A percentile compares a stretch with the other conserved stretches of the same genome.
Conservation (phyloP, 2,888 invertebrate species). For the Eupithecia insigniata region DNA sequence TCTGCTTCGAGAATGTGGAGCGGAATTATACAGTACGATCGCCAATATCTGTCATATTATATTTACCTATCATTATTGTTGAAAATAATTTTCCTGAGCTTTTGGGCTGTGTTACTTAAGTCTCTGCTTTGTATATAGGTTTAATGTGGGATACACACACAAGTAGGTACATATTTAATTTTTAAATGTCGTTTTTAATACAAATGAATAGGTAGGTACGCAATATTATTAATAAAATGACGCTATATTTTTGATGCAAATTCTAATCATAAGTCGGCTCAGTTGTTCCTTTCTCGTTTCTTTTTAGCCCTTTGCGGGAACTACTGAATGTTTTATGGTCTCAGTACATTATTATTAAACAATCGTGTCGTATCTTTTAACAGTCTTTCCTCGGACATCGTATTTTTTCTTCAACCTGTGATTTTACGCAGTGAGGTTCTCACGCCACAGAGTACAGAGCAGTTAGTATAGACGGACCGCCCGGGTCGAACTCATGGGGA, state of each 20-base stretch:
- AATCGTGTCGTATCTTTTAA: conserved; percentile 39
- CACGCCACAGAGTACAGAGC: conserved; percentile 48
- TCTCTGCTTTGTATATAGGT: not conserved
- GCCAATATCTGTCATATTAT: no score
- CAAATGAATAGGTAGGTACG: no score
- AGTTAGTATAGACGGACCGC: conserved; percentile 34
- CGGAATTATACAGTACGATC: not conserved
- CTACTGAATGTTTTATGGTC: not conserved
- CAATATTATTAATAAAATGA: no score
- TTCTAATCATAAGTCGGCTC: not conserved
- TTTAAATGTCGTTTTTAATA: not conserved
- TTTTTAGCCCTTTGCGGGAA: not conserved
- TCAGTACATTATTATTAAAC: not conserved
- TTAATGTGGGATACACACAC: not conserved
- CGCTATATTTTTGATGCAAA: not conserved
- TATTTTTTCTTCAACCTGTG: conserved; percentile 45
- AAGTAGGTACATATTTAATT: not conserved
- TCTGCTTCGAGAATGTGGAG: conserved; percentile 31
- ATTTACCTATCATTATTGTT: no score
- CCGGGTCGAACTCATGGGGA: conserved; percentile 18
- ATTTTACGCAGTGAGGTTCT: conserved; percentile 58
- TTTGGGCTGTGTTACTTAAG: not conserved
- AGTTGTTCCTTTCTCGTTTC: not conserved
- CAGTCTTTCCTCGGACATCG: conserved; percentile 29
- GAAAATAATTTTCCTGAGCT: not conserved